These are phyloP conservation scores for Sinopyrophorus schimmeli DNA, from an alignment of 2,888 invertebrate genomes.

Conservation along the genomic window DNA sequence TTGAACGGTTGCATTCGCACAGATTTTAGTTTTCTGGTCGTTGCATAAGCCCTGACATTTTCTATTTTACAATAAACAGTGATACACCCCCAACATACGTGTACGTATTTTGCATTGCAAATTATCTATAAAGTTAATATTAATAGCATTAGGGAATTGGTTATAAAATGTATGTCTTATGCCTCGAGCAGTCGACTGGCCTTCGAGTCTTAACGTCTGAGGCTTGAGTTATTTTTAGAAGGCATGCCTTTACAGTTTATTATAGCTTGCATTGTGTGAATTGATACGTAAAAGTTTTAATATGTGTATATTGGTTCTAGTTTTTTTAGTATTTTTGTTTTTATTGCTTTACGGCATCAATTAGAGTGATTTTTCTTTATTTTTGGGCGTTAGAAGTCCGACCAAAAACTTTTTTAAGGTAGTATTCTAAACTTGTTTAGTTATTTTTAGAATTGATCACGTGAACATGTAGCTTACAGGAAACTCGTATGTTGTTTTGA, in stretches of 20 bases:
- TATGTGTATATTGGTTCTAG: conserved; percentile 7
- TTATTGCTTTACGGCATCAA: neutral
- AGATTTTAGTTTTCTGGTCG: too few relatives aligned
- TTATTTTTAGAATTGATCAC: conserved; percentile 21
- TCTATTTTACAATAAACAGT: too few relatives aligned
- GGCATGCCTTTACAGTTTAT: conserved; percentile 46
- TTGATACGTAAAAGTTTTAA: conserved; percentile 20
- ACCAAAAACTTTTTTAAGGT: neutral
- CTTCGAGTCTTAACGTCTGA: conserved; percentile 49
- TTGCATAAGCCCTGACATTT: too few relatives aligned
- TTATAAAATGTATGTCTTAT: conserved; percentile 25
- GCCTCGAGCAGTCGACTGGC: conserved; percentile 45
- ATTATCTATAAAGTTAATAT: too few relatives aligned
- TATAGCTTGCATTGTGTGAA: conserved; percentile 37
- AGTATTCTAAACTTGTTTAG: neutral
- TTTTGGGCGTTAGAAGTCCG: neutral
- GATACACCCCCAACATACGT: too few relatives aligned
- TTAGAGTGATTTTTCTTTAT: neutral
- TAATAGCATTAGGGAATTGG: conserved; percentile 15
- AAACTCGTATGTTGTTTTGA: too few relatives aligned
- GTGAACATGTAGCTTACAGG: conserved; percentile 12
- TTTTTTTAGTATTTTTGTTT: neutral
- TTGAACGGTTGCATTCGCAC: too few relatives aligned
- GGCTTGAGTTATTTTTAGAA: conserved; percentile 49
- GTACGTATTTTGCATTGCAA: too few relatives aligned